Base-by-base conservation (phyloP, 2,888 invertebrate genomes). In the Rhamnusium bicolor region DNA sequence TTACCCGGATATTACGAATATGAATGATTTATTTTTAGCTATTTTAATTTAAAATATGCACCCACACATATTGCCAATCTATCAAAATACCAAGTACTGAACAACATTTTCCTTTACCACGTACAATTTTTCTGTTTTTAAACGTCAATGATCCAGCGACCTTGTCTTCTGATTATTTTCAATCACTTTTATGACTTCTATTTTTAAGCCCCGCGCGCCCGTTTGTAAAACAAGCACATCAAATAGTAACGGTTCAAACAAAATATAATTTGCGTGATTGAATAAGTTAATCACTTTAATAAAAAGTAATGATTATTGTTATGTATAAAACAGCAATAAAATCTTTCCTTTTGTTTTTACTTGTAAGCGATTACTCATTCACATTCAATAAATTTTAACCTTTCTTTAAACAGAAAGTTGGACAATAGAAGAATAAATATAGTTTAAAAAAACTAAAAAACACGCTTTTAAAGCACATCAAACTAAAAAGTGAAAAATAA, bases 131-230 rank as follows among this genome's bases (percentile, higher is more conserved):
- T 73, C 46, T 54, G 32, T 63, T 71, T 60, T 73, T 67, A 54
- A 54, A 71, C 63, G 73, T 76, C 74, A 79, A 78, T 75, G 78
- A 71, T 74, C 77, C 68, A 69, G 51, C 68, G 74, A 77, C 77
- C 80, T 79, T 78, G 76, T 63, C 46, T 65, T 61, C 69, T 49
- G 69, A 74, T 76, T 74, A 73, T 72, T 73, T 74, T 69, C 70
- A 71, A 77, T 69, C 71, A 71, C 70, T 70, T 71, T 73, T 68
- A 73, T 73, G 67, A 68, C 66, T 63, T 73, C 73, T 73, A 73
- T 73, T 69, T 69, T 69, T 74, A 68, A 71, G 62, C 53, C 56
- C 40, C 0, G 56, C n/a, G 16, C 29, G 18, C 19, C 8, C 27
- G 14, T 58, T 65, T 53, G 53, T 65, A 51, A 65, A 29, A 32